A percentile compares a stretch with the other conserved stretches of the same genome.
These are phyloP conservation scores for Parasteatoda tepidariorum DNA, from an alignment of 1,140 invertebrate species.

Conservation along the genomic window DNA sequence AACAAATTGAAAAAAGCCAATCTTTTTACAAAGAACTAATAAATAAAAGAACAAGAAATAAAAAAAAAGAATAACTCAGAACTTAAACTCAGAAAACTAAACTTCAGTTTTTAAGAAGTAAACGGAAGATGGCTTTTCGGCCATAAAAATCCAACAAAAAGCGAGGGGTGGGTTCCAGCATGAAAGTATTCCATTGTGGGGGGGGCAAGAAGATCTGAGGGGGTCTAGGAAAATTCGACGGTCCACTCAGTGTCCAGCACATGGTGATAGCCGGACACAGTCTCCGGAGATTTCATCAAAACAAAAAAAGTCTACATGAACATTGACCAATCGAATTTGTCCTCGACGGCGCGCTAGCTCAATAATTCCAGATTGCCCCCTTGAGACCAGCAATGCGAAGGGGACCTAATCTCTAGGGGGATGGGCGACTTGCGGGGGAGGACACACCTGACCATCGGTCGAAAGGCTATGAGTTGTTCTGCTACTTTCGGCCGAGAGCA, in stretches of 20 bases:
- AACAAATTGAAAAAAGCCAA: too few relatives aligned
- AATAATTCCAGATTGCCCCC: conserved; percentile 57
- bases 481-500: conserved; percentile 6
- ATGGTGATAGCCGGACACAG: neutral
- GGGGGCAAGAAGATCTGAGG: neutral
- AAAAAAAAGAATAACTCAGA: neutral
- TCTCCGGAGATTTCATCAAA: conserved; percentile 28
- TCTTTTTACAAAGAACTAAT: too few relatives aligned
- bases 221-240: neutral
- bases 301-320: conserved; percentile 48
- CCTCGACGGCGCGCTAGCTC: conserved; percentile 27
- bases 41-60: neutral
- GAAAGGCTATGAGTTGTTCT: conserved; percentile 46
- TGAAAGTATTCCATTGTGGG: conserved; percentile 4
- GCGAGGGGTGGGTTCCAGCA: neutral
- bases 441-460: conserved; percentile 22
- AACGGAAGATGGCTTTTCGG: conserved; percentile 20
- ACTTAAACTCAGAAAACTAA: neutral
- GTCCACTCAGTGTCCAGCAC: conserved; percentile 15
- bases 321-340: conserved; percentile 61
- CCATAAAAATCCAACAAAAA: conserved; percentile 30
- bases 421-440: neutral
- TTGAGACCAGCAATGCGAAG: neutral
- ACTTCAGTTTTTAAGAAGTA: conserved; percentile 48
- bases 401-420: conserved; percentile 10